Evolutionary conservation across 1,140 invertebrate species (phyloP).

Genomic region (Trichomalopsis sarcophagae): DNA sequence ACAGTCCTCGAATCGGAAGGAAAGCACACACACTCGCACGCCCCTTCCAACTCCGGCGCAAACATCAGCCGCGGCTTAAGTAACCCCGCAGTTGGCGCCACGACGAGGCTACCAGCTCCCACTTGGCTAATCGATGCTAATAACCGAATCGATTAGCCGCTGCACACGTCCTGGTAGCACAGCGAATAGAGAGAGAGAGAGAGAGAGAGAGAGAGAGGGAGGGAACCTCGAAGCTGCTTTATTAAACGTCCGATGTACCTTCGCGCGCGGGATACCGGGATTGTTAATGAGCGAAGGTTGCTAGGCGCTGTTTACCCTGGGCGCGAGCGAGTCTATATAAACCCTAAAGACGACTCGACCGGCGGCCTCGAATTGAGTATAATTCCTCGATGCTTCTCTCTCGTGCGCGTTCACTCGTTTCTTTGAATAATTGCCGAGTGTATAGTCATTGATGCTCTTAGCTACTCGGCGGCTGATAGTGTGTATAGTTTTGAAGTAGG

Average conservation of each 20-base stretch:
- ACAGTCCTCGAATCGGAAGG: too few relatives aligned
- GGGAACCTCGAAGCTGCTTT: not conserved
- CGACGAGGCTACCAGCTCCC: not conserved
- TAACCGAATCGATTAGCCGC: conserved; percentile 16
- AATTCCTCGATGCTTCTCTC: not conserved
- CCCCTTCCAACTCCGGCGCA: not conserved
- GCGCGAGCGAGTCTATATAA: too few relatives aligned
- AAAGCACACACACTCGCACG: too few relatives aligned
- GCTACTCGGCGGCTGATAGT: not conserved
- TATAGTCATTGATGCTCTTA: conserved; percentile 1
- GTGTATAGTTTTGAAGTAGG: not conserved
- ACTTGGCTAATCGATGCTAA: not conserved
- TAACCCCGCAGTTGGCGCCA: not conserved
- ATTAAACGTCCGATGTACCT: conserved; percentile 11
- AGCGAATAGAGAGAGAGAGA: too few relatives aligned
- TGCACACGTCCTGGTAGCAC: not conserved
- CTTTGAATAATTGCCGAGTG: conserved; percentile 30
- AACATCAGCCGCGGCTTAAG: not conserved
- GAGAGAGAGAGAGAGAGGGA: not conserved
- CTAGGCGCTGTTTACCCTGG: not conserved
- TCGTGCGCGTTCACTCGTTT: not conserved
- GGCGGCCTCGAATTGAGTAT: not conserved
- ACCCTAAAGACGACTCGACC: too few relatives aligned
- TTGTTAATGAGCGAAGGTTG: conserved; percentile 27
- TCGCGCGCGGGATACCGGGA: not conserved